These are phyloP conservation scores for Drosophila falleni DNA, from an alignment of 2,888 invertebrate genomes.

Conservation along the genomic window DNA sequence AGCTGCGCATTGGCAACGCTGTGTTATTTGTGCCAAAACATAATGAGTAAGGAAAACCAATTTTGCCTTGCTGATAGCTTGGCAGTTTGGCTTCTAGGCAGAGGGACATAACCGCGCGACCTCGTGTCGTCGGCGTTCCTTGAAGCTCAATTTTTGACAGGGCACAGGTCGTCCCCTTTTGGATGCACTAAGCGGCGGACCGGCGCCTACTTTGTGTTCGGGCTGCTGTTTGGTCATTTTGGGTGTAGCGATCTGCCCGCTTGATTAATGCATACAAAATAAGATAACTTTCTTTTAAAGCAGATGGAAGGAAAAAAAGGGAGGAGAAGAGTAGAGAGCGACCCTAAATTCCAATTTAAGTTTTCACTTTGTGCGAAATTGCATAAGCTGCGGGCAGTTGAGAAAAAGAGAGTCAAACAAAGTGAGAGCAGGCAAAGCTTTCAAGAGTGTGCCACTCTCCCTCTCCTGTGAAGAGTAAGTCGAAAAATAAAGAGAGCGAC, in stretches of 20 bases:
- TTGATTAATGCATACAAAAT: slow-evolving; percentile 19
- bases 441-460: slow-evolving; percentile 3
- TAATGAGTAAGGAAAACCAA: slow-evolving; percentile 84
- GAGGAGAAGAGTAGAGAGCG: background rate
- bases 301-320: background rate
- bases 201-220: slow-evolving; percentile 81
- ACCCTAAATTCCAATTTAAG: slow-evolving; percentile 52
- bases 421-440: slow-evolving; percentile 16
- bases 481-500: slow-evolving; percentile 19
- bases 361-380: slow-evolving; percentile 68
- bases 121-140: slow-evolving; percentile 32
- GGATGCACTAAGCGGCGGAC: slow-evolving; percentile 35
- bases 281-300: slow-evolving; percentile 34
- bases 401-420: background rate
- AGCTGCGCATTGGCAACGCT: background rate
- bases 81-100: slow-evolving; percentile 82
- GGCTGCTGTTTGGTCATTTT: slow-evolving; percentile 44
- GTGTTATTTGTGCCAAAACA: slow-evolving; percentile 77
- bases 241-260: slow-evolving; percentile 84
- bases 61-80: slow-evolving; percentile 79
- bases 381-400: slow-evolving; percentile 54
- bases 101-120: slow-evolving; percentile 29
- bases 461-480: background rate
- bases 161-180: slow-evolving; percentile 83
- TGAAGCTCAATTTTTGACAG: slow-evolving; percentile 83